Evolutionary conservation across 2,888 invertebrate species (phyloP).

Genomic region (Drosophila acutilabella): DNA sequence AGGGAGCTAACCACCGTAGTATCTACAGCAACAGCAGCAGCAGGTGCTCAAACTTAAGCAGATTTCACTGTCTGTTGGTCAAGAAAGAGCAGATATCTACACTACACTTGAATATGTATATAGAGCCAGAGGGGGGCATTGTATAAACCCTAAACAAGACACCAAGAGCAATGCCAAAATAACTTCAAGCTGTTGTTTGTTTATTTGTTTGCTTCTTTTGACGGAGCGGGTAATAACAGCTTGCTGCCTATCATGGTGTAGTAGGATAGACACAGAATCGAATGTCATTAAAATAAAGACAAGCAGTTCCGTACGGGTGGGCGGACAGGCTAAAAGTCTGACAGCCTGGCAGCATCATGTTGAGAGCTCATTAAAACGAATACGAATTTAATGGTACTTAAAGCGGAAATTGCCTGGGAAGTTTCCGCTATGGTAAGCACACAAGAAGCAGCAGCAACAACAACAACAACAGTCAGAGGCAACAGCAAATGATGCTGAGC

Average conservation of each 20-base stretch:
- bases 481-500: conserved; percentile 28
- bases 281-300: conserved; percentile 76
- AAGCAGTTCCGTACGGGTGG: conserved; percentile 28
- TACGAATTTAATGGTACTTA: conserved; percentile 81
- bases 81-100: conserved; percentile 25
- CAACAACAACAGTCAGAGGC: conserved; percentile 22
- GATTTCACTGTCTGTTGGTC: conserved; percentile 72
- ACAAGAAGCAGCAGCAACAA: conserved; percentile 39
- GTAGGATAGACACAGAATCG: conserved; percentile 65
- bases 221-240: conserved; percentile 25
- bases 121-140: neutral
- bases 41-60: conserved; percentile 52
- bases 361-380: conserved; percentile 81
- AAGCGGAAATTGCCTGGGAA: conserved; percentile 81
- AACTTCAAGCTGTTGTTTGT: conserved; percentile 37
- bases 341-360: conserved; percentile 64
- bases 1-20: conserved; percentile 13
- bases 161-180: conserved; percentile 42
- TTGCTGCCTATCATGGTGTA: conserved; percentile 38
- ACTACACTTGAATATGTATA: neutral
- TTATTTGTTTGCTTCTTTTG: conserved; percentile 3
- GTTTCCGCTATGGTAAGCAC: conserved; percentile 72
- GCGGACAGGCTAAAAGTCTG: conserved; percentile 22
- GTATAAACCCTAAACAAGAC: conserved; percentile 10
- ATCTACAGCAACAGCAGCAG: neutral